Evolutionary conservation across 2,797 vertebrate genomes (phyloP).

Genomic region (Lacerta bilineata): DNA sequence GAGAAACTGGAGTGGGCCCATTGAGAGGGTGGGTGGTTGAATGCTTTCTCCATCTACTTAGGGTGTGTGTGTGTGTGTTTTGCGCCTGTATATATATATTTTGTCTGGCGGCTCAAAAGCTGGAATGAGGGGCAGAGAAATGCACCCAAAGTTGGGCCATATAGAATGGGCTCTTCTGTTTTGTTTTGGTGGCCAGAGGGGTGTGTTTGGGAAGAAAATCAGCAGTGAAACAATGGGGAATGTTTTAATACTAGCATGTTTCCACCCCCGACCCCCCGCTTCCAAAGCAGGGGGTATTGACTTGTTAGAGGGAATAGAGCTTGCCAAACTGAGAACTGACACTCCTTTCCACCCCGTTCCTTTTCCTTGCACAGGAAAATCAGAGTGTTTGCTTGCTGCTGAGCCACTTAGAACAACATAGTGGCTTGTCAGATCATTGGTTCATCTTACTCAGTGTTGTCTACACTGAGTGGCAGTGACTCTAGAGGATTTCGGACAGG

Average conservation of each 20-base stretch:
- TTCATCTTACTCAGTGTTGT: too few relatives aligned
- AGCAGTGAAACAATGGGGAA: not conserved
- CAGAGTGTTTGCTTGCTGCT: not conserved
- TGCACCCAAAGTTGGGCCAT: accelerated
- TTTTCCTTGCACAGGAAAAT: not conserved
- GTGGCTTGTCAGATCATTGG: too few relatives aligned
- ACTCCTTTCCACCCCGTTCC: not conserved
- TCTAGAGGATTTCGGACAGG: too few relatives aligned
- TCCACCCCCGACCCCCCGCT: not conserved
- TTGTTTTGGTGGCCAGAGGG: not conserved
- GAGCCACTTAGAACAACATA: not conserved
- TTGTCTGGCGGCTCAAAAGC: not conserved
- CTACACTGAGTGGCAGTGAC: too few relatives aligned
- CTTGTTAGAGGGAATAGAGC: slow-evolving; percentile 3
- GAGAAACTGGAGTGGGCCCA: slow-evolving; percentile 69
- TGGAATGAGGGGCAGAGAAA: not conserved
- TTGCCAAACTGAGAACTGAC: not conserved
- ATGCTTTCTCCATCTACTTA: slow-evolving; percentile 30
- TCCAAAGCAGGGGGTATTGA: slow-evolving; percentile 16
- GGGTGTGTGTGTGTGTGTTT: not conserved
- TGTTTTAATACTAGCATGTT: not conserved
- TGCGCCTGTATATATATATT: not conserved
- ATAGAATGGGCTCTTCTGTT: not conserved
- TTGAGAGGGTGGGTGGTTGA: slow-evolving; percentile 71
- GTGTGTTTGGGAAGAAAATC: not conserved